Evolutionary conservation across 2,888 invertebrate genomes (phyloP), one percentile per base, ranked within the genome.

Genomic region (Cotesia congregata): DNA sequence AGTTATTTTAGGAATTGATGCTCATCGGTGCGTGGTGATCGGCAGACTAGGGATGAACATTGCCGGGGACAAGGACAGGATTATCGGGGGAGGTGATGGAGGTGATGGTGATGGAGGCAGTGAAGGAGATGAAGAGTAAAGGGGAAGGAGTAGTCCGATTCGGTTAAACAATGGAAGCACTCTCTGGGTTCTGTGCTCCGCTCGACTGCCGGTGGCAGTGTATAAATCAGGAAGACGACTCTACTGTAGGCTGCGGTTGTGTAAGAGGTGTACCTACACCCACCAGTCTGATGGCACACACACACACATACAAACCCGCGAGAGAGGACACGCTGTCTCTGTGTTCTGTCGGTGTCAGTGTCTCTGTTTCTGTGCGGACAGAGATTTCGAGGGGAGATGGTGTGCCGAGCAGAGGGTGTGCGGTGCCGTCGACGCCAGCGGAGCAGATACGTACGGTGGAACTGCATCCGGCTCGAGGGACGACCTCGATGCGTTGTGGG

Each of bases 171-270:
- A 88, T 88, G 85, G 87, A 85, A 80, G 82, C 83, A 84, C 83
- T 85, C 85, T 83, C 79, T 76, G 73, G 50, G 50, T 50, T 50
- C 50, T 65, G 71, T 67, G 69, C 83, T 82, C 79, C 75, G 74
- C 79, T 73, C 79, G 79, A 77, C 73, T 80, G 87, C 81, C 85
- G 83, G 85, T 88, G 87, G 85, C 87, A 86, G 88, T 88, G 83
- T 87, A 88, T 88, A 88, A 88, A 88, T 88, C 88, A 88, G 85
- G 83, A 87, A 86, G 87, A 88, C 85, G 86, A 85, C 84, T 83
- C 85, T 85, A 85, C 84, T 81, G 83, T 38, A 30, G 38, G 15
- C 17, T 68, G 68, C 41, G 68, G 9, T 40, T 68, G 41, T 68
- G 17, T 9, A 67, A 30, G 62, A 30, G 69, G 70, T 75, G 64